Evolutionary conservation across 2,888 invertebrate genomes (phyloP), one percentile per base, ranked within the genome.

Genomic region (Ceriagrion tenellum): DNA sequence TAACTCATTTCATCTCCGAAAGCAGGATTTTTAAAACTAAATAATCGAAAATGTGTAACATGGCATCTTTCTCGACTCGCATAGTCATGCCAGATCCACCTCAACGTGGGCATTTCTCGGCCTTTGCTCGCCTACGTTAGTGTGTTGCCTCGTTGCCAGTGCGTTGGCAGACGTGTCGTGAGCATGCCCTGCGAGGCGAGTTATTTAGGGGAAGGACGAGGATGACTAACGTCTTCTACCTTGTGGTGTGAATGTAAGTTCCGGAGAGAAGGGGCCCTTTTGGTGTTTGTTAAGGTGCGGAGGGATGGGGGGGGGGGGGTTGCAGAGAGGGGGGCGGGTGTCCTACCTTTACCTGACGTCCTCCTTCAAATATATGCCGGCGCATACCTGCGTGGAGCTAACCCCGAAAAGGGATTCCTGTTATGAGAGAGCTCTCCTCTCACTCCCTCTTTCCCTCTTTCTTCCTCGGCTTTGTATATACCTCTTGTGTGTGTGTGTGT

Each of bases 321-420:
- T 81, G 10, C n/a, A n/a, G n/a, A n/a, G n/a, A n/a, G n/a, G n/a
- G n/a, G 35, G 0, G 26, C 12, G 3, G 81, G 0, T n/a, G 16
- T 3, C 81, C 18, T 0, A 35, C 35, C 35, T n/a, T n/a, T 35
- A 81, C 35, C 30, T 35, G 81, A 26, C 81, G 35, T 35, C 81
- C 81, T 81, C 81, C 35, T 35, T 30, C 30, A 81, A 18, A 81
- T 35, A 35, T 81, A n/a, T 16, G 30, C 81, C 81, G 12, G 12
- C 35, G 81, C 81, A 81, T 81, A 81, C 81, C 81, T 81, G 81
- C 81, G 81, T 35, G 81, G 81, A 35, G 30, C 81, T 8, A 81
- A 13, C 30, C 81, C 16, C 81, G 18, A 81, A 16, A 81, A 16
- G n/a, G 81, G 35, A 69, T 69, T 26, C 69, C 81, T 13, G 35